Evolutionary conservation across 2,113 vertebrate genomes (phyloP).

Genomic region (Paedocypris sp.): DNA sequence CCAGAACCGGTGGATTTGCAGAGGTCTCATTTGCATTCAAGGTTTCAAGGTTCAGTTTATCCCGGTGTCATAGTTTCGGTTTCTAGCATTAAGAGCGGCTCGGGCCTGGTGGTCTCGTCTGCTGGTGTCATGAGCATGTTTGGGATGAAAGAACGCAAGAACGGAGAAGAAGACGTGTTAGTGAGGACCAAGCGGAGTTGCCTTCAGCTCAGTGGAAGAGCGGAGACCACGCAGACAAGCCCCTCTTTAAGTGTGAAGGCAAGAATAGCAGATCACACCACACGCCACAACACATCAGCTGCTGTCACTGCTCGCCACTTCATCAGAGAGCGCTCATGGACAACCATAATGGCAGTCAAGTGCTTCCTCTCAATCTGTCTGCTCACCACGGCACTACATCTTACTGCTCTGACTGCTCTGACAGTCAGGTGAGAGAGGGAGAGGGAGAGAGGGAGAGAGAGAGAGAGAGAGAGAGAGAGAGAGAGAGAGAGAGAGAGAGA

Average conservation of each 20-base stretch:
- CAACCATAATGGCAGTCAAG: constrained; percentile 20
- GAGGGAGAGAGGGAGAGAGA: constrained; percentile 25
- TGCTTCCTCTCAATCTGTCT: constrained; percentile 16
- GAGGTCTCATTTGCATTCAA: constrained; percentile 29
- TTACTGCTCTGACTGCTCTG: constrained; percentile 13
- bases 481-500: constrained; percentile 24
- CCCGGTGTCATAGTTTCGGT: constrained; percentile 33
- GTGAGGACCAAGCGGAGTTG: too few relatives aligned
- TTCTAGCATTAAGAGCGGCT: too few relatives aligned
- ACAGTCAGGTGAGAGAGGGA: constrained; percentile 16
- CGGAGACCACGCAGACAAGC: constrained; percentile 25
- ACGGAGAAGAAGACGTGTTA: too few relatives aligned
- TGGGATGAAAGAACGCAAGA: too few relatives aligned
- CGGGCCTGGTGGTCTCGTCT: too few relatives aligned
- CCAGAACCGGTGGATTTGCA: constrained; percentile 2
- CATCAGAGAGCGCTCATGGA: constrained; percentile 25
- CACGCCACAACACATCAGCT: constrained; percentile 2
- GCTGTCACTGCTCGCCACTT: constrained; percentile 6
- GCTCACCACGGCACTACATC: constrained; percentile 3
- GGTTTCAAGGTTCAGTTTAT: constrained; percentile 15
- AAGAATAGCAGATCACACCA: constrained; percentile 4
- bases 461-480: constrained; percentile 8
- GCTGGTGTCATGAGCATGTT: too few relatives aligned
- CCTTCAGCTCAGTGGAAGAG: too few relatives aligned
- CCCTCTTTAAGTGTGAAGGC: constrained; percentile 8